A percentile compares a stretch with the other conserved stretches of the same genome.
These are phyloP conservation scores for Dipus sagitta DNA, from an alignment of 2,797 vertebrate species.

Conservation along the genomic window DNA sequence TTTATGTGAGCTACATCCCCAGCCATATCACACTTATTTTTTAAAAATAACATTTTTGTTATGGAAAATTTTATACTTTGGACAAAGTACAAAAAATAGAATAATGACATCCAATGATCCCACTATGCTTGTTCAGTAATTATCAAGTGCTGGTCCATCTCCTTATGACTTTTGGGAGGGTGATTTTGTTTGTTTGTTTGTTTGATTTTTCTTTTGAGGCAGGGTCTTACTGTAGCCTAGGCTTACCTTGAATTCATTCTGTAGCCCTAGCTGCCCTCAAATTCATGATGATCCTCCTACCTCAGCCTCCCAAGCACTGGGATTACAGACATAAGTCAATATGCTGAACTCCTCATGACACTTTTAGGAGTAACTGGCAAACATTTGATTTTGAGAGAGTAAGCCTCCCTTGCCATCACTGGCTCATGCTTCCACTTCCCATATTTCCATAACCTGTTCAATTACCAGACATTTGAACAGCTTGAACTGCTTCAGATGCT, in stretches of 20 bases:
- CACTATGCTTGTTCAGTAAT: background rate
- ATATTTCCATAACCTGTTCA: rapidly evolving
- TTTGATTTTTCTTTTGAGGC: too few relatives aligned
- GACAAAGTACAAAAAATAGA: background rate
- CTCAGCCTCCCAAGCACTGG: too few relatives aligned
- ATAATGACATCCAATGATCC: background rate
- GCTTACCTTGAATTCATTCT: too few relatives aligned
- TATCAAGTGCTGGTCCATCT: background rate
- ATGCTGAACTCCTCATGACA: too few relatives aligned
- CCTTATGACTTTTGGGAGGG: background rate
- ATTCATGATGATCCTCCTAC: too few relatives aligned
- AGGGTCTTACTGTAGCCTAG: too few relatives aligned
- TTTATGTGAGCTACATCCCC: background rate
- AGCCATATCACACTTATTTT: background rate
- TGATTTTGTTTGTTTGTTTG: too few relatives aligned
- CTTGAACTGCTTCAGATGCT: background rate
- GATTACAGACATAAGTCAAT: too few relatives aligned
- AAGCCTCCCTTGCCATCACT: background rate
- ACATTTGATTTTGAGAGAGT: background rate
- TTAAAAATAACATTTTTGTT: background rate
- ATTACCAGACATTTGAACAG: background rate
- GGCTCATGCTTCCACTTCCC: background rate
- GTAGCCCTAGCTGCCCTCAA: too few relatives aligned
- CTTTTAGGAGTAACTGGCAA: too few relatives aligned
- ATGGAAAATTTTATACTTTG: background rate